These are phyloP conservation scores for Hypomesus transpacificus DNA, from an alignment of 2,113 vertebrate genomes.

Conservation along the genomic window DNA sequence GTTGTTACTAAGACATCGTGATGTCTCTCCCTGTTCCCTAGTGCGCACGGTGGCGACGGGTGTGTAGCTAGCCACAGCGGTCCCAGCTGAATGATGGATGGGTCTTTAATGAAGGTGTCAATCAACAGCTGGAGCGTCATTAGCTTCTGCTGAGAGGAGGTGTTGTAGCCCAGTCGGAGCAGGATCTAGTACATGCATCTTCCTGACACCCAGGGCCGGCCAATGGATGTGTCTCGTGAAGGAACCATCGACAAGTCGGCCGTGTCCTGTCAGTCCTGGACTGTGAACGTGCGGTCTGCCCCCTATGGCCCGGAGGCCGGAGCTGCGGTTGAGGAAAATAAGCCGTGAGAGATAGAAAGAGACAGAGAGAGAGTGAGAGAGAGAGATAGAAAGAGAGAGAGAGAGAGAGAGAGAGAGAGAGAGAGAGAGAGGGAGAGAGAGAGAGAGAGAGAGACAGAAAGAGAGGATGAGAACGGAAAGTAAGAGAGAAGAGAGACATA, in stretches of 20 bases:
- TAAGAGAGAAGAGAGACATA: not conserved
- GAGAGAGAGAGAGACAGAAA: not conserved
- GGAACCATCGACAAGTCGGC: no score
- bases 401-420: not conserved
- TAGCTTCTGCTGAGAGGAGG: conserved; percentile 17
- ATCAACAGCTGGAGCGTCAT: conserved; percentile 25
- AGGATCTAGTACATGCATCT: conserved; percentile 23
- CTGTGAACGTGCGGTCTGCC: not conserved
- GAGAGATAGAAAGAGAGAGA: conserved; percentile 2
- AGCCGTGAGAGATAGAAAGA: not conserved
- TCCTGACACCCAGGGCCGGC: conserved; percentile 10
- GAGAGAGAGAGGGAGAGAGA: not conserved
- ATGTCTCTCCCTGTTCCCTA: conserved; percentile 7
- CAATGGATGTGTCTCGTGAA: not conserved
- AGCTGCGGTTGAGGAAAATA: not conserved
- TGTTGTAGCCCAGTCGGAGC: not conserved
- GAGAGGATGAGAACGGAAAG: not conserved
- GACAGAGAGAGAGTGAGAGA: not conserved
- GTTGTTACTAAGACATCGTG: conserved; percentile 30
- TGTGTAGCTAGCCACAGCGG: not conserved
- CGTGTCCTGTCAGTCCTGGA: no score
- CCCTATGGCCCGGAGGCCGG: conserved; percentile 12
- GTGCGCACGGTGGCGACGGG: not conserved
- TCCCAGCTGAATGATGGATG: conserved; percentile 24
- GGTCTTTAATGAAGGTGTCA: conserved; percentile 40